Conservation (phyloP, 2,797 vertebrate species). For the Myotis vivesi region DNA sequence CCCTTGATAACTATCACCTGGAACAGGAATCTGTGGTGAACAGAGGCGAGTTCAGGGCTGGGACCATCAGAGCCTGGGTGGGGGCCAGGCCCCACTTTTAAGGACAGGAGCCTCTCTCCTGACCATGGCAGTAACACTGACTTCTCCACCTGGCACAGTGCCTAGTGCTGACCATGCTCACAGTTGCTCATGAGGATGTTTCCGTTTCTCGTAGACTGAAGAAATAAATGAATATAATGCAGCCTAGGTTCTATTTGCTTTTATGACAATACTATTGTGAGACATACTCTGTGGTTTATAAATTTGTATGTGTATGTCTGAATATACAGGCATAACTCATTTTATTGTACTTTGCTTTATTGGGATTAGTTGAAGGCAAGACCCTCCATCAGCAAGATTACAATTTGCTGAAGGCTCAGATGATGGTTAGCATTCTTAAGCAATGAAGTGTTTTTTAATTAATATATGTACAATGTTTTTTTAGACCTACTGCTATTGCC, state of each 20-base stretch:
- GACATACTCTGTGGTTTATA: too few species aligned
- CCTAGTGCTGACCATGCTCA: fast-evolving
- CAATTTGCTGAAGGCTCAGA: background rate
- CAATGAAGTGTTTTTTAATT: background rate
- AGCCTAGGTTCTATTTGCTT: background rate
- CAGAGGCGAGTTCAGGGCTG: background rate
- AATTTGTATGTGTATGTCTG: background rate
- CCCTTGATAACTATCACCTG: too few species aligned
- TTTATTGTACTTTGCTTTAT: background rate
- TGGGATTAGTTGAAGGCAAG: background rate
- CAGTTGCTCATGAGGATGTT: background rate
- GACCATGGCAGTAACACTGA: fast-evolving
- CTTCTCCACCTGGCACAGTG: background rate
- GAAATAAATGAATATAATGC: background rate
- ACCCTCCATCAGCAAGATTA: background rate
- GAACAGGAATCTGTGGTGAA: background rate
- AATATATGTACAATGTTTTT: background rate
- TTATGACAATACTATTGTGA: background rate
- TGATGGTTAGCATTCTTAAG: background rate
- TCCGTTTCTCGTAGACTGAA: background rate
- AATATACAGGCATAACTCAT: background rate
- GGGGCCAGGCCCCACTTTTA: background rate
- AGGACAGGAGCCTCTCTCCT: background rate
- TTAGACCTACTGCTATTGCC: background rate
- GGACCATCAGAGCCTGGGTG: background rate